Conservation (phyloP, 2,888 invertebrate genomes). For the Mamestra brassicae region DNA sequence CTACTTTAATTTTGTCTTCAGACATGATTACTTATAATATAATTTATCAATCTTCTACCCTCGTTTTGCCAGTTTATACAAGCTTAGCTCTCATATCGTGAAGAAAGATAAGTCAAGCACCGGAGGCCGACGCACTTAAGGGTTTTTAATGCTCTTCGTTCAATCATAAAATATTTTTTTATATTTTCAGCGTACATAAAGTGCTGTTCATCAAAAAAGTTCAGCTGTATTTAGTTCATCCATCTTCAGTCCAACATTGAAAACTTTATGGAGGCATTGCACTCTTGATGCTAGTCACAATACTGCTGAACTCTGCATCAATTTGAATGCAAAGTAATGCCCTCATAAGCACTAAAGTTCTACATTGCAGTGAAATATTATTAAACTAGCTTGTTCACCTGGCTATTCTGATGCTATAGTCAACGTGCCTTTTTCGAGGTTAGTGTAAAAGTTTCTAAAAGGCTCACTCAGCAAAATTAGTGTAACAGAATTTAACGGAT, state of each 20-base stretch:
- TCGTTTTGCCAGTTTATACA: not conserved
- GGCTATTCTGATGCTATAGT: too few species aligned
- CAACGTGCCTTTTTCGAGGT: too few species aligned
- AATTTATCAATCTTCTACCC: not conserved
- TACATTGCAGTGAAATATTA: slow-evolving; percentile 2
- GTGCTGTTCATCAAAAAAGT: slow-evolving; percentile 20
- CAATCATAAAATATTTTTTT: not conserved
- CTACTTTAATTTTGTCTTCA: too few species aligned
- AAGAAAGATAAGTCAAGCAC: slow-evolving; percentile 10
- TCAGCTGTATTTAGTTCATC: slow-evolving; percentile 10
- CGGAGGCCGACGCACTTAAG: slow-evolving; percentile 1
- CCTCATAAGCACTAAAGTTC: slow-evolving; percentile 26
- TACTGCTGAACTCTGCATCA: slow-evolving; percentile 12
- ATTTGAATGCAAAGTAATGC: slow-evolving; percentile 38
- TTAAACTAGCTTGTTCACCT: not conserved
- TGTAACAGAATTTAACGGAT: too few species aligned
- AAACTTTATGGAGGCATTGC: slow-evolving; percentile 44
- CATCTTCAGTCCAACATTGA: slow-evolving; percentile 11
- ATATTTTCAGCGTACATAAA: not conserved
- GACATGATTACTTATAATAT: too few species aligned
- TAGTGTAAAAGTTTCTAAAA: too few species aligned
- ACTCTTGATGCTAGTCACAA: slow-evolving; percentile 40
- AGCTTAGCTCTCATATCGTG: not conserved
- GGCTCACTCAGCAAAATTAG: too few species aligned
- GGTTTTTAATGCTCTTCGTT: not conserved